phyloP scores from a whole-genome alignment of 2,797 vertebrate genomes.

The Cyprinodon diabolis region DNA sequence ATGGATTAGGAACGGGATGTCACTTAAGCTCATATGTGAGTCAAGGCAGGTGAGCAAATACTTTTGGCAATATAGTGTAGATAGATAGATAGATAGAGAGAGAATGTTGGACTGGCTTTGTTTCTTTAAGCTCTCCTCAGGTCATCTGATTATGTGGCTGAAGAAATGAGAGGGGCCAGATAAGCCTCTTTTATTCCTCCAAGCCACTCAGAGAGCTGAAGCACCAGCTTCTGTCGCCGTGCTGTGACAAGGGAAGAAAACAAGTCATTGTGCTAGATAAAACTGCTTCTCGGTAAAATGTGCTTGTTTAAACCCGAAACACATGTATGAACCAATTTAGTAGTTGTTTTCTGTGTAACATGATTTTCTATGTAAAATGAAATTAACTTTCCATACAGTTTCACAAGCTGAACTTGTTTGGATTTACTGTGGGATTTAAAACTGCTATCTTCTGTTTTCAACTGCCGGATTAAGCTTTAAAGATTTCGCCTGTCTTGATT shows the following conservation, averaged over 20 bases:
- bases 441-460: constrained; percentile 4
- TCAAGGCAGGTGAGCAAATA: no score
- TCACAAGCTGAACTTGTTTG: not conserved
- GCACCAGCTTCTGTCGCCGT: constrained; percentile 70
- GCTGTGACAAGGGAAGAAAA: constrained; percentile 50
- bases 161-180: constrained; percentile 72
- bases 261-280: constrained; percentile 60
- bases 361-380: not conserved
- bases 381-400: constrained; percentile 2
- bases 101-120: constrained; percentile 39
- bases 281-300: constrained; percentile 60
- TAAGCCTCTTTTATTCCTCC: constrained; percentile 79
- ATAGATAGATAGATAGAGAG: constrained; percentile 32
- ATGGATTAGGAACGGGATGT: no score
- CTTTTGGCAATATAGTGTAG: no score
- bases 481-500: constrained; percentile 42
- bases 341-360: constrained; percentile 3
- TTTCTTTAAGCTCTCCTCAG: constrained; percentile 63
- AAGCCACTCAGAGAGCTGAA: constrained; percentile 77
- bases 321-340: not conserved
- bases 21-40: no score
- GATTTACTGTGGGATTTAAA: not conserved
- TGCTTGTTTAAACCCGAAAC: constrained; percentile 28
- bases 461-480: constrained; percentile 5
- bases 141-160: constrained; percentile 71